Conservation (phyloP, 1,140 invertebrate species). For the Diorhabda sublineata region DNA sequence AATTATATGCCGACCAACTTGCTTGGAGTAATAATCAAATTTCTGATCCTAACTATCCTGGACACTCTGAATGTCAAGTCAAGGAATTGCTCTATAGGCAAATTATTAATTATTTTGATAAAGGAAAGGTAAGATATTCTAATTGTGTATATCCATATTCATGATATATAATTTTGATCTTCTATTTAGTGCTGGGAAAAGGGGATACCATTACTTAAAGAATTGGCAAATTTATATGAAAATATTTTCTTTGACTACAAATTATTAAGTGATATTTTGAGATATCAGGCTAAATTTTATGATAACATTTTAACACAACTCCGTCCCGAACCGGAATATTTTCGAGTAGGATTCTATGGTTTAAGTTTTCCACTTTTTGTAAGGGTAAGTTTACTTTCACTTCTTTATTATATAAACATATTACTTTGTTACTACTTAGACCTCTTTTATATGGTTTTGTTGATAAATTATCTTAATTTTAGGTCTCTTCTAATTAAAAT, state of each 20-base stretch:
- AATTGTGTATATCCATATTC: background rate
- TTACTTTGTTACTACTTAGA: background rate
- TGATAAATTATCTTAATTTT: no score
- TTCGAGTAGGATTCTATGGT: conserved; percentile 94
- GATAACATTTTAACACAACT: conserved; percentile 86
- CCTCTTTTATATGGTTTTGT: no score
- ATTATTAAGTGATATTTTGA: conserved; percentile 78
- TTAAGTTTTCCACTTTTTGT: conserved; percentile 91
- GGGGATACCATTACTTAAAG: conserved; percentile 88
- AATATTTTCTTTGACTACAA: conserved; percentile 85
- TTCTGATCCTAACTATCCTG: conserved; percentile 60
- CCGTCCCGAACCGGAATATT: conserved; percentile 91
- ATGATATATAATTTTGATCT: background rate
- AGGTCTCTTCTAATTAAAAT: conserved; percentile 3
- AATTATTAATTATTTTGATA: conserved; percentile 91
- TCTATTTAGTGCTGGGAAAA: conserved; percentile 83
- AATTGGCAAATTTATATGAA: conserved; percentile 86
- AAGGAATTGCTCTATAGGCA: conserved; percentile 90
- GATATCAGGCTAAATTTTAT: conserved; percentile 82
- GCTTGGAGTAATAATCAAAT: conserved; percentile 75
- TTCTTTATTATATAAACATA: background rate
- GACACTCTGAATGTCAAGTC: conserved; percentile 82
- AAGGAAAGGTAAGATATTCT: conserved; percentile 69
- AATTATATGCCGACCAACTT: conserved; percentile 88
- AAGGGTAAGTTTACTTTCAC: conserved; percentile 60